phyloP scores from a whole-genome alignment of 2,888 invertebrate genomes.

The Heliconius ethilla region DNA sequence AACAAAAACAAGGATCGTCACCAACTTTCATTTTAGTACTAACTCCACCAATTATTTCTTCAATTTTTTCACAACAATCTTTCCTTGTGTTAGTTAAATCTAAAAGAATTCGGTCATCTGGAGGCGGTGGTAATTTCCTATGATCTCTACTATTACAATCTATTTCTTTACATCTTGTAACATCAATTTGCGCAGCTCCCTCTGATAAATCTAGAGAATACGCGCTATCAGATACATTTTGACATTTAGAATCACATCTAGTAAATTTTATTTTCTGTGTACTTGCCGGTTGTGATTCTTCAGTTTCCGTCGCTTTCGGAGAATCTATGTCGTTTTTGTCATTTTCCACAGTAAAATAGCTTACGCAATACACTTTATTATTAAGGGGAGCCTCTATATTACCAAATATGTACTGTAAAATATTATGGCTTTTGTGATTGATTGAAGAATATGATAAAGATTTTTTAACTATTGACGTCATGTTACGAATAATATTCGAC shows the following conservation, averaged over 20 bases:
- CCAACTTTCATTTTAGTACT: constrained; percentile 59
- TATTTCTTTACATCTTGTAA: constrained; percentile 60
- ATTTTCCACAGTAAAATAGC: constrained; percentile 67
- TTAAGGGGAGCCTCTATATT: constrained; percentile 51
- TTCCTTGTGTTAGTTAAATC: constrained; percentile 53
- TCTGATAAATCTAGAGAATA: constrained; percentile 57
- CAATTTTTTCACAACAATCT: constrained; percentile 60
- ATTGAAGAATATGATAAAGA: constrained; percentile 58
- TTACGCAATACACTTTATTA: constrained; percentile 63
- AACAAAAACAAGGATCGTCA: constrained; percentile 65
- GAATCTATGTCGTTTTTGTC: constrained; percentile 45
- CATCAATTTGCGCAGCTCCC: constrained; percentile 50
- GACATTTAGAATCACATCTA: constrained; percentile 45
- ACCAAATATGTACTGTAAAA: constrained; percentile 65
- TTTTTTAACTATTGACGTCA: constrained; percentile 47
- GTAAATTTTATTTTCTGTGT: constrained; percentile 46
- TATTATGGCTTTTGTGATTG: constrained; percentile 50
- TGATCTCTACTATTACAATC: constrained; percentile 55
- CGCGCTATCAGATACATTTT: constrained; percentile 49
- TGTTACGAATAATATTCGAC: constrained; percentile 46
- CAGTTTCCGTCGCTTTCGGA: constrained; percentile 42
- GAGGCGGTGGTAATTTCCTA: constrained; percentile 51
- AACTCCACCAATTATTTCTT: constrained; percentile 59
- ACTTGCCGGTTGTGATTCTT: constrained; percentile 46
- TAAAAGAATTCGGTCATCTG: constrained; percentile 59